Base-by-base conservation (phyloP, 2,113 vertebrate species). In the Podarcis raffonei region DNA sequence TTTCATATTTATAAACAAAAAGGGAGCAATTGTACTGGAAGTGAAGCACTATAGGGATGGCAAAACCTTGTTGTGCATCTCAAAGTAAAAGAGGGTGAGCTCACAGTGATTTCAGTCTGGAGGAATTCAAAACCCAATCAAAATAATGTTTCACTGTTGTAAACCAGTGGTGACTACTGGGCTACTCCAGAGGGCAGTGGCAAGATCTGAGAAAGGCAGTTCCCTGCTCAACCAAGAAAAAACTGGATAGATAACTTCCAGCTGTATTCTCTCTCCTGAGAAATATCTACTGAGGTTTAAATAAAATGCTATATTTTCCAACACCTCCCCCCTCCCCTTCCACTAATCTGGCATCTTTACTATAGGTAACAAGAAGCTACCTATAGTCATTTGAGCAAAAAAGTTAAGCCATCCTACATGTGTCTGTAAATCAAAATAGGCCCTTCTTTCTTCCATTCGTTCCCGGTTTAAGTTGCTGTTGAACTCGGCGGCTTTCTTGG, bases 371-470 rank as follows among this genome's bases (percentile, higher is more conserved):
- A 89, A 69, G 32, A 62, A 86, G 15, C n/a, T 32, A 69, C 15
- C 4, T 39, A 81, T 4, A 68, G 1, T 76, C 6, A 35, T 2
- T 78, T 13, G 27, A 1, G 12, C 1, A 81, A 79, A 35, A 74
- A 90, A 86, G 32, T 48, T n/a, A 72, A 90, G 86, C 87, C 71
- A 68, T 7, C 97, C 96, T 97, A 99, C 99, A 75, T 99, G 99
- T 8, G 99, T 99, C 94, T 99, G 99, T 35, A 99, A 96, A 96
- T 99, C 99, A 95, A 99, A 99, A 91, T 99, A 99, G 2, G 99
- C 99, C 95, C 99, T 97, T 93, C 99, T 97, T 93, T 99, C 99
- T 90, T 99, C 99, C 98, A 99, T 99, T 15, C 99, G 97, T 71
- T 99, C 99, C 91, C 99, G 96, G 92, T 99, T 99, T 88, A 99